A percentile compares a stretch with the other conserved stretches of the same genome.
Conservation (phyloP, 2,113 vertebrate genomes). For the Nerophis lumbriciformis region DNA sequence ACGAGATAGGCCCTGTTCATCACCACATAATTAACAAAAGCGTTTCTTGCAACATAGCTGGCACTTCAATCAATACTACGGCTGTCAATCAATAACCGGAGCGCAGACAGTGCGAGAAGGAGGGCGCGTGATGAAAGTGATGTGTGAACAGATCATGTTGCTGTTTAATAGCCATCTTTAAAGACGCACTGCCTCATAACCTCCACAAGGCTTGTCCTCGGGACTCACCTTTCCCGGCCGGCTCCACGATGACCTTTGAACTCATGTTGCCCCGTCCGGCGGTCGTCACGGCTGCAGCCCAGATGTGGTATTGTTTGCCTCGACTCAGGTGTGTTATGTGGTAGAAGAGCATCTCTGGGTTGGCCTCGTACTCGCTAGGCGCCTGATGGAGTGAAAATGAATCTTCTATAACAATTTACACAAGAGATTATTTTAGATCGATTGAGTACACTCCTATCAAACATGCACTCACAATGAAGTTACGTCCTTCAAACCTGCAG, state of each 20-base stretch:
- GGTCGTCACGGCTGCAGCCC: slow-evolving; percentile 93
- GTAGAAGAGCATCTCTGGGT: slow-evolving; percentile 92
- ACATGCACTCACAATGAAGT: not conserved
- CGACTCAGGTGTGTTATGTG: slow-evolving; percentile 90
- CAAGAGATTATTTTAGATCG: not conserved
- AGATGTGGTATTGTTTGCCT: slow-evolving; percentile 93
- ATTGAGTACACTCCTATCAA: not conserved
- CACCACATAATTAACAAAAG: slow-evolving; percentile 75
- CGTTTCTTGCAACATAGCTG: slow-evolving; percentile 51
- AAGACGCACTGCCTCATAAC: slow-evolving; percentile 34
- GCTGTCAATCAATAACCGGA: slow-evolving; percentile 66
- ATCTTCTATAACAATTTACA: slow-evolving; percentile 23
- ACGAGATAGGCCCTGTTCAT: slow-evolving; percentile 70
- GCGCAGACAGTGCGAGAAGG: slow-evolving; percentile 22
- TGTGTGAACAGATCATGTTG: slow-evolving; percentile 17
- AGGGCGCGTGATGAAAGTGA: slow-evolving; percentile 29
- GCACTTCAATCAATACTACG: slow-evolving; percentile 59
- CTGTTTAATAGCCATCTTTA: slow-evolving; percentile 26
- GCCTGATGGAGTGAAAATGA: slow-evolving; percentile 72
- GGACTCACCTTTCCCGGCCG: slow-evolving; percentile 87
- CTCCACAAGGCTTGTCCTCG: slow-evolving; percentile 38
- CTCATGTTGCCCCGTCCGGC: slow-evolving; percentile 95
- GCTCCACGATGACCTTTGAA: slow-evolving; percentile 93
- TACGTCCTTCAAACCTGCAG: not conserved
- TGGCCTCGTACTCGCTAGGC: slow-evolving; percentile 96